Evolutionary conservation across 2,797 vertebrate species (phyloP).

Genomic region (Sebastes diploproa): DNA sequence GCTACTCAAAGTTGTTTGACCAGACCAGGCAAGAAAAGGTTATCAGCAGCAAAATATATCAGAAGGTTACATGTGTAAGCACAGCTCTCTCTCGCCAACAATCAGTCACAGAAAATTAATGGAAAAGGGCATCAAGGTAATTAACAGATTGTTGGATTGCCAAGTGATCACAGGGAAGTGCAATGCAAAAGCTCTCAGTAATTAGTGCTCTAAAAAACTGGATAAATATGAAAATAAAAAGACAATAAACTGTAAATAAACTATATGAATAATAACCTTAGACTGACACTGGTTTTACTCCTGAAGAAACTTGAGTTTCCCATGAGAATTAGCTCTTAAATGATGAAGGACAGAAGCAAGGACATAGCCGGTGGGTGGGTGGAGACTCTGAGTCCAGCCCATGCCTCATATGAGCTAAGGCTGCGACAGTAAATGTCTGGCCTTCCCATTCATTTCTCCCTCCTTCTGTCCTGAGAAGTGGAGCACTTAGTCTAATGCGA

Average conservation of each 20-base stretch:
- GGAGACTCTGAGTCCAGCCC: conserved; percentile 40
- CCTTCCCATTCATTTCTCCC: conserved; percentile 40
- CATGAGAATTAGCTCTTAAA: conserved; percentile 10
- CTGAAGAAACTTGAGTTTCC: not conserved
- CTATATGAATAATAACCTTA: not conserved
- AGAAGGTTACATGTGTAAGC: not conserved
- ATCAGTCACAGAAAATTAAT: not conserved
- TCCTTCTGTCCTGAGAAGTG: conserved; percentile 36
- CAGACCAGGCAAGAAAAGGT: not conserved
- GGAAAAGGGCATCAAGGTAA: not conserved
- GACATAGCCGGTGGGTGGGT: conserved; percentile 34
- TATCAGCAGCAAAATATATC: not conserved
- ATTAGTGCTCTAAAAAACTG: not conserved
- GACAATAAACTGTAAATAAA: not conserved
- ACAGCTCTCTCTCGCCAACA: not conserved
- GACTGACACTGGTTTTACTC: not conserved
- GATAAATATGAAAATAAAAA: not conserved
- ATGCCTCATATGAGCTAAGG: conserved; percentile 58
- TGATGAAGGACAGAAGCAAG: conserved; percentile 42
- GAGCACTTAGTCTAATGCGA: conserved; percentile 73
- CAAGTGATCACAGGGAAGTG: not conserved
- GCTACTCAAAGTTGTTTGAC: not conserved
- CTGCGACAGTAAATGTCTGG: conserved; percentile 70
- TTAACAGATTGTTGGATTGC: not conserved
- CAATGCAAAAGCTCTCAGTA: not conserved